Evolutionary conservation across 2,113 vertebrate species (phyloP), one percentile per base, ranked within the genome.

Genomic region (Ardeotis arabs): DNA sequence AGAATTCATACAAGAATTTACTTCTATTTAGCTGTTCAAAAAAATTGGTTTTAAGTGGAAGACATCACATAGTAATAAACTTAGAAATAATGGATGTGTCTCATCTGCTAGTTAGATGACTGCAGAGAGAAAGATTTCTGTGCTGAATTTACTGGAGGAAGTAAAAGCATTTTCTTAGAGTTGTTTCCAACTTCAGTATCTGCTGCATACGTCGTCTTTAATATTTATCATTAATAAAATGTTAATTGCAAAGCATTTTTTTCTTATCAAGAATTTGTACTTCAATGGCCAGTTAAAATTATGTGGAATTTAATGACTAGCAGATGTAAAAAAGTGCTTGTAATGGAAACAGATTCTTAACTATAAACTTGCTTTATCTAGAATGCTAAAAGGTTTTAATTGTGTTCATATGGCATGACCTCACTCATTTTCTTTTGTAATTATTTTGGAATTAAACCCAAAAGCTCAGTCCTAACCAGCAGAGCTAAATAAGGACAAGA

Each of bases 271-370:
- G 64, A 84, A 67, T 75, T 81, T 91, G n/a, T 85, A 24, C 19
- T 86, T 90, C 92, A 73, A 69, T 77, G 37, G 31, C 50, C 59
- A 69, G 14, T 87, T 87, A 68, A 64, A 87, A 35, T 87, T 93
- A 80, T 55, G 33, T 81, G 49, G 8, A 87, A 82, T 92, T 89
- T 94, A 94, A 87, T 67, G 68, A 81, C 68, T 89, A 84, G 60
- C 73, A 92, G 80, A 92, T 89, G 76, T 58, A 55, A 84, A 89
- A 85, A 60, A 59, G 16, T 66, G 31, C 35, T 52, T 85, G 44
- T 83, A 80, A 47, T 83, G 59, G 90, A 90, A 94, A 69, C 67
- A 77, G 62, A 69, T 52, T 93, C 75, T 88, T 90, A 80, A 90
- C 25, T 90, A 52, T 75, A 60, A 62, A 67, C 24, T 63, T 84